These are phyloP conservation scores for Archips crataeganus DNA, from an alignment of 2,888 invertebrate species.

Conservation along the genomic window DNA sequence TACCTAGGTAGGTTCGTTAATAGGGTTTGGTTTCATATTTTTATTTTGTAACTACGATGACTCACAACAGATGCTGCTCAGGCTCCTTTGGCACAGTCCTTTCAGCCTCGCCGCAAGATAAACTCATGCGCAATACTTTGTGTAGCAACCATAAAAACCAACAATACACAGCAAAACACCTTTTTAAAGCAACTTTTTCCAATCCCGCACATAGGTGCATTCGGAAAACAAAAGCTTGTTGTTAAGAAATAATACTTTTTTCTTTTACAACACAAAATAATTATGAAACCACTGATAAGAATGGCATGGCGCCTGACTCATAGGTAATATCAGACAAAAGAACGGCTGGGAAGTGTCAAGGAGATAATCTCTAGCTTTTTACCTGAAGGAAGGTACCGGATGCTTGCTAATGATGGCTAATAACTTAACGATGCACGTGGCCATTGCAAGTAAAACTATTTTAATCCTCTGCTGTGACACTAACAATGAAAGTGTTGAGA, in stretches of 20 bases:
- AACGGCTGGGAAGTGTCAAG: constrained; percentile 38
- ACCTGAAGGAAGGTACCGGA: constrained; percentile 30
- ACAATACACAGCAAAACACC: constrained; percentile 25
- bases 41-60: constrained; percentile 1
- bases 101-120: constrained; percentile 30
- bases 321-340: constrained; percentile 60
- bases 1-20: too few species aligned
- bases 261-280: constrained; percentile 48
- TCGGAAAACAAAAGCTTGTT: constrained; percentile 20
- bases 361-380: constrained; percentile 24
- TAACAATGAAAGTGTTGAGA: constrained; percentile 5
- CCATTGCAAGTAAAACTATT: constrained; percentile 1
- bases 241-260: constrained; percentile 18
- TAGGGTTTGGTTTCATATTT: background rate
- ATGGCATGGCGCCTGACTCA: constrained; percentile 54
- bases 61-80: constrained; percentile 11
- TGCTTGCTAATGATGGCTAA: constrained; percentile 21
- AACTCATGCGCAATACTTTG: constrained; percentile 24
- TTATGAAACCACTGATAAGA: constrained; percentile 52
- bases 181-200: background rate
- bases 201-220: constrained; percentile 12
- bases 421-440: constrained; percentile 29
- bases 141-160: constrained; percentile 30
- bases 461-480: constrained; percentile 1
- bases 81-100: constrained; percentile 9